Evolutionary conservation across 2,888 invertebrate species (phyloP).

Genomic region (Ischnura elegans): DNA sequence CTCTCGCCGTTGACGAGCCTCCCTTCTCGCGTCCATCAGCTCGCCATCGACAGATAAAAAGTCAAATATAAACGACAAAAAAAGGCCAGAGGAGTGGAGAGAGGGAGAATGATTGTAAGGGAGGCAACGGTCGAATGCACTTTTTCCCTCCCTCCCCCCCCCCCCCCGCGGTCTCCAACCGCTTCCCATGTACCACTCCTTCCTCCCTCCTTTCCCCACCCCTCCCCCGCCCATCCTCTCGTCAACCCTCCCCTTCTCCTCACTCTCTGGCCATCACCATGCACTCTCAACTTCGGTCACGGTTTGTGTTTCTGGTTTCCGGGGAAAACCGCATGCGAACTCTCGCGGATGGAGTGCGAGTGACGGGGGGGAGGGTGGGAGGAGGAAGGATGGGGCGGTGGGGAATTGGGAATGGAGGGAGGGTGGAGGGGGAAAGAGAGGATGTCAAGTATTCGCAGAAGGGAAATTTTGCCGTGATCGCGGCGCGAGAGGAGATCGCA

Average conservation of each 20-base stretch:
- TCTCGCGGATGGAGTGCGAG: conserved; percentile 34
- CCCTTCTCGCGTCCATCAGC: background rate
- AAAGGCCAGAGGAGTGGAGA: background rate
- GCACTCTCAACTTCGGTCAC: conserved; percentile 36
- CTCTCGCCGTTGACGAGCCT: background rate
- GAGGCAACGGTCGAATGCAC: background rate
- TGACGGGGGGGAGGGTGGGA: background rate
- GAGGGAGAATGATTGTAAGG: background rate
- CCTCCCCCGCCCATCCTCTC: background rate
- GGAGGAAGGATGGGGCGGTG: background rate
- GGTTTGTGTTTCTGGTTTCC: conserved; percentile 62
- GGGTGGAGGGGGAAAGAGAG: background rate
- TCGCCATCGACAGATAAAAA: background rate
- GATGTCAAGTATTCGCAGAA: background rate
- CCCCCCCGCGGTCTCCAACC: background rate
- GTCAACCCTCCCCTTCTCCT: background rate
- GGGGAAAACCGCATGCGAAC: conserved; percentile 34
- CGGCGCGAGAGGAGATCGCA: background rate
- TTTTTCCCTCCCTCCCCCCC: background rate
- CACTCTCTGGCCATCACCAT: background rate
- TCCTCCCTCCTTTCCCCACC: background rate
- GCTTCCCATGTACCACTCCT: background rate
- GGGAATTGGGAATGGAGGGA: too few relatives aligned
- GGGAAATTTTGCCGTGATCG: background rate
- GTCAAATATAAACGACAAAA: background rate